Base-by-base conservation (phyloP, 2,888 invertebrate genomes). In the Acanthosepion pharaonis region DNA sequence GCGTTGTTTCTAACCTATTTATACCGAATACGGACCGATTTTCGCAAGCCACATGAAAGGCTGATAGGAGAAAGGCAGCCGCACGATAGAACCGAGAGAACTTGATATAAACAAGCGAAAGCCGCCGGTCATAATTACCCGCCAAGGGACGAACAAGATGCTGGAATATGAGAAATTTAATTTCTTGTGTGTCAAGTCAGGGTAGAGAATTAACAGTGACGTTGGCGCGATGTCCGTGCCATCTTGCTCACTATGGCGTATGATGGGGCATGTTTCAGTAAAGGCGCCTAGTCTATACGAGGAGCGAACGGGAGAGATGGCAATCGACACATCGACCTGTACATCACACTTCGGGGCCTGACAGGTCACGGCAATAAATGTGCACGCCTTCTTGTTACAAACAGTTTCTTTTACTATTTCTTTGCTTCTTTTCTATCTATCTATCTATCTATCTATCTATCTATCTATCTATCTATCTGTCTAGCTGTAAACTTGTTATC, bases 321-420 rank as follows among this genome's bases (percentile, higher is more conserved):
- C 78, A 78, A 78, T 78, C 78, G n/a, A n/a, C 78, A 78, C n/a
- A n/a, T 28, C 78, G n/a, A 78, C n/a, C n/a, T 78, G n/a, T n/a
- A 78, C 78, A n/a, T 78, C n/a, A 78, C 15, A 78, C 78, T 78
- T 78, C 78, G 78, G 78, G n/a, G n/a, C 78, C 33, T 78, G 78
- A 78, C 78, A 78, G 78, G 78, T 78, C n/a, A 78, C 78, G n/a
- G 78, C 78, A n/a, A 78, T n/a, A 78, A 78, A 78, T 78, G 78
- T 33, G 33, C n/a, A 15, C n/a, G 78, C 15, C 78, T 78, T n/a
- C 78, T n/a, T 78, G n/a, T 33, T 78, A 8, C 78, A n/a, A 8
- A n/a, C 33, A 78, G n/a, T 15, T 15, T 78, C 9, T 33, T 9
- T n/a, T 15, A n/a, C 28, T 2, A 9, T 28, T 28, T 25, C 28